Percentiles rank a stretch among this genome's conserved stretches.
These are phyloP conservation scores for Pteropus alecto DNA, from an alignment of 2,113 vertebrate genomes.

Conservation along the genomic window DNA sequence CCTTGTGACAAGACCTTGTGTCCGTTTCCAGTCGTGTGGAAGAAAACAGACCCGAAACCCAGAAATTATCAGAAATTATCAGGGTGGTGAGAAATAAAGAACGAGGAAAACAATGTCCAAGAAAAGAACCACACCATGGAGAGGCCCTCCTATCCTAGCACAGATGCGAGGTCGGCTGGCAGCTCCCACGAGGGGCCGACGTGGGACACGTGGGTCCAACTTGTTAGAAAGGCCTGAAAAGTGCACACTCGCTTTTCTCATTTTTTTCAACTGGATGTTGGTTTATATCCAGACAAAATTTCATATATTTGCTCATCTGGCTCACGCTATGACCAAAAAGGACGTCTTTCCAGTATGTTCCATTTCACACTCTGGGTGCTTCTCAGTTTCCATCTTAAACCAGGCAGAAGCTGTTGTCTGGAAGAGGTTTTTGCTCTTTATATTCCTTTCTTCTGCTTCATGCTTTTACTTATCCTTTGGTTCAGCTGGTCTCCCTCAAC, in stretches of 20 bases:
- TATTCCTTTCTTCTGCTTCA: neutral
- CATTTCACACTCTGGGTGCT: neutral
- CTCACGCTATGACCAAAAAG: neutral
- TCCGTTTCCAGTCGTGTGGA: neutral
- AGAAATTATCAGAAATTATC: neutral
- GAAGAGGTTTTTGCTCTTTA: neutral
- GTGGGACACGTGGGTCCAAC: neutral
- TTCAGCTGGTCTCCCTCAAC: neutral
- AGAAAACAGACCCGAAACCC: neutral
- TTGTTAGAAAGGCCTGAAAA: too few relatives aligned
- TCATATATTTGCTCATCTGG: neutral
- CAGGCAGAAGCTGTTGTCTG: neutral
- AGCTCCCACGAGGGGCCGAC: accelerated
- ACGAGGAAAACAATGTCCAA: neutral
- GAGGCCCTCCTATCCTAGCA: too few relatives aligned
- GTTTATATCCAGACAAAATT: neutral
- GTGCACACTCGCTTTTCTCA: neutral
- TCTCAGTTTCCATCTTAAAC: neutral
- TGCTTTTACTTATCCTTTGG: neutral
- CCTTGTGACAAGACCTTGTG: neutral
- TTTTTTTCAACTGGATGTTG: neutral
- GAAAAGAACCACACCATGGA: neutral
- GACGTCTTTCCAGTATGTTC: neutral
- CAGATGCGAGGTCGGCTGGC: neutral
- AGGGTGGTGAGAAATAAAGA: neutral